Base-by-base conservation (phyloP, 92 coral and sea anemone genomes). In the Parazoanthus atlanticus region DNA sequence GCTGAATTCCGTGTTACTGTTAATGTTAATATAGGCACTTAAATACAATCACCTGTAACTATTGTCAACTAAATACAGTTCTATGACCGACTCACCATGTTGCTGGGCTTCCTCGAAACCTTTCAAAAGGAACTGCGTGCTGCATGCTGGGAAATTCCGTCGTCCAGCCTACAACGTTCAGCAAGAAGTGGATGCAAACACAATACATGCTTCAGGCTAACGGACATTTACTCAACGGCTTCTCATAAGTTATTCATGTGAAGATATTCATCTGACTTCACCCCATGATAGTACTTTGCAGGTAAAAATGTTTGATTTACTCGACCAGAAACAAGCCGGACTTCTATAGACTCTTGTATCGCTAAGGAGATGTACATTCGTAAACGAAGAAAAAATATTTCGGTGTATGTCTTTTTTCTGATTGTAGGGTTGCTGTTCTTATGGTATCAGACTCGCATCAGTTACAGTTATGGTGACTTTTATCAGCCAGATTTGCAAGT, bases 401-500 rank as follows among this genome's bases (percentile, higher is more conserved):
- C 86, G 0, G 58, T 43, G 15, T 83, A 83, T 13, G 36, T 67
- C 15, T 67, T 34, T 19, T 67, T 26, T 19, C 47, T 83, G 34
- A 32, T 40, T 36, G 56, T 46, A 19, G 34, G 86, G 23, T 32
- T 83, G 32, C 25, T 67, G 0, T 83, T 41, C 38, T 30, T 69
- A 46, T 83, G 86, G 86, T 67, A 83, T 43, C 86, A 83, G 56
- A 83, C 77, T 66, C 54, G 58, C 16, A 25, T n/a, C n/a, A 17
- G 5, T 67, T 40, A 52, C 13, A 83, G 49, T 8, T 83, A 65
- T 33, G 23, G 77, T 67, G 76, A 66, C 40, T 67, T 36, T 41
- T 83, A 83, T 67, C 77, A 83, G 26, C 86, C 86, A 0, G 77
- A 83, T 70, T 33, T 83, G 65, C 52, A 66, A 16, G 86, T 83